Base-by-base conservation (phyloP, 1,140 invertebrate species). In the Drosophila azteca region DNA sequence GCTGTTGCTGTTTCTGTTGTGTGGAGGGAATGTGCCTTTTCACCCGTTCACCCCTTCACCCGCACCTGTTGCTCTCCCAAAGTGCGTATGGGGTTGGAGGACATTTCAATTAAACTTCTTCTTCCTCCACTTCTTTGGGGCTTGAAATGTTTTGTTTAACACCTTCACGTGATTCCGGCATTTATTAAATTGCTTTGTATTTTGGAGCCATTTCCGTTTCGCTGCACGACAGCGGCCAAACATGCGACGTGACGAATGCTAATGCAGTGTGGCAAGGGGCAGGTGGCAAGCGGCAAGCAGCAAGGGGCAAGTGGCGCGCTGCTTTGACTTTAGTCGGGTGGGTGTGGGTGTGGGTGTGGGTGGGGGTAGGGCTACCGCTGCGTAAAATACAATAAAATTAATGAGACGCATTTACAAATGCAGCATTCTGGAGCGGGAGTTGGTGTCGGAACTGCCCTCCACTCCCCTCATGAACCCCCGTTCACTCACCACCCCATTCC, bases 101-200 rank as follows among this genome's bases (percentile, higher is more conserved):
- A 39, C 17, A 5, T 81, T 81, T 81, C 64, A 79, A 79, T 83
- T 83, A 43, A 24, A 22, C n/a, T 46, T 62, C 24, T 17, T 51
- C 45, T 15, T 20, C 15, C 1, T 20, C 17, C 17, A 20, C 17
- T 26, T 26, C 4, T 58, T 71, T 72, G n/a, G 59, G 70, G 60
- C 39, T 52, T 45, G 77, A 79, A 39, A 82, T 87, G 82, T 88
- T 87, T 87, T 87, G 82, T 72, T 87, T 88, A 88, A 87, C 82
- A 87, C 82, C 82, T 87, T 87, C 83, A 88, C 82, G 83, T 88
- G 82, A 87, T 88, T 87, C 82, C 82, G 82, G 82, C 83, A 87
- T 87, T 87, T 87, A 87, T 87, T 87, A 87, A 87, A 88, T 88
- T 82, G 82, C 83, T 78, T 85, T 79, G 82, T 88, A 82, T 75